phyloP scores from a whole-genome alignment of 37 sponge, comb jelly and placozoan species.

The Chondrilla cf. caribensis region DNA sequence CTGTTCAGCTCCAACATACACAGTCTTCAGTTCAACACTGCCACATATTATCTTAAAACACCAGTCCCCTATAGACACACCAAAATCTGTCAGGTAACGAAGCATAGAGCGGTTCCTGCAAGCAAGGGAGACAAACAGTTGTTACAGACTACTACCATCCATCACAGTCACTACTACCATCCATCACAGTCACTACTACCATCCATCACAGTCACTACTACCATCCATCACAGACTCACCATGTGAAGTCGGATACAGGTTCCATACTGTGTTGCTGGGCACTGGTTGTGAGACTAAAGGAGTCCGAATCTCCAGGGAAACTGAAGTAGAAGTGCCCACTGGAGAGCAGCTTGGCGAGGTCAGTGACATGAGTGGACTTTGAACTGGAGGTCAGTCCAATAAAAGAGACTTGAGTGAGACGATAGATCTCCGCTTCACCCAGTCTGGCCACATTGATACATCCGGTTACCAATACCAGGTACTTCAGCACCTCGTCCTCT shows the following conservation, averaged over 20 bases:
- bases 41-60: conserved; percentile 83
- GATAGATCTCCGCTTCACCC: conserved; percentile 65
- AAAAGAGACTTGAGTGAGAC: conserved; percentile 63
- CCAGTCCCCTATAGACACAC: conserved; percentile 69
- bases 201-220: too few relatives aligned
- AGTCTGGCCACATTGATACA: conserved; percentile 67
- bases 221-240: conserved; percentile 35
- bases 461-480: conserved; percentile 70
- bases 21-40: conserved; percentile 79
- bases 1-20: conserved; percentile 82
- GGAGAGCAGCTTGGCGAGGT: conserved; percentile 64
- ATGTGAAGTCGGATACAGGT: conserved; percentile 41
- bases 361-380: conserved; percentile 45
- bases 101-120: conserved; percentile 79
- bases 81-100: conserved; percentile 66
- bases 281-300: conserved; percentile 47
- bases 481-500: conserved; percentile 26
- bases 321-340: conserved; percentile 74
- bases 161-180: too few relatives aligned
- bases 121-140: background rate
- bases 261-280: conserved; percentile 26
- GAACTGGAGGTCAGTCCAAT: conserved; percentile 33
- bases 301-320: conserved; percentile 35
- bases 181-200: too few relatives aligned
- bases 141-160: too few relatives aligned